Conservation (phyloP, 2,113 vertebrate species). For the Crotalus helleri region DNA sequence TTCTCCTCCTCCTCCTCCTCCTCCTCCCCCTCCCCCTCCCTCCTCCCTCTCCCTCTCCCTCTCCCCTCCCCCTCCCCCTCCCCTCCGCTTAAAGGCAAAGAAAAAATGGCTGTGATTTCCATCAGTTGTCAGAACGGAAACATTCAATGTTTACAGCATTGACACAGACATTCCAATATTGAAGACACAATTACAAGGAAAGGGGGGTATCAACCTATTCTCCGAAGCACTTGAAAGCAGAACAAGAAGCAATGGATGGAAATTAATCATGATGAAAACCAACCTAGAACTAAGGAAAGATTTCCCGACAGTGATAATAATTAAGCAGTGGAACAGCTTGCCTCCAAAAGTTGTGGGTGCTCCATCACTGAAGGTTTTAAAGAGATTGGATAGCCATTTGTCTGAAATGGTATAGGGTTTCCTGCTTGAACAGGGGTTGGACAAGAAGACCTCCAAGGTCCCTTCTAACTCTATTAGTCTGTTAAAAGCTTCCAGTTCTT, state of each 20-base stretch:
- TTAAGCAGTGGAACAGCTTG: not conserved
- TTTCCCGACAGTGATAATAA: not conserved
- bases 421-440: not conserved
- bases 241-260: not conserved
- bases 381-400: not conserved
- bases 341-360: not conserved
- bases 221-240: not conserved
- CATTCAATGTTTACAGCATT: too few relatives aligned
- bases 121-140: too few relatives aligned
- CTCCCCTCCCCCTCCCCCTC: accelerated
- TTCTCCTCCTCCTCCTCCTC: too few relatives aligned
- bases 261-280: not conserved
- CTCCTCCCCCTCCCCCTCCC: accelerated
- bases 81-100: too few relatives aligned
- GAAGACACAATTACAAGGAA: not conserved
- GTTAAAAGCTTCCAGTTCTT: not conserved
- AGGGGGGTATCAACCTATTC: not conserved
- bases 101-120: too few relatives aligned
- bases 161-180: not conserved
- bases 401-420: not conserved
- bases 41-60: too few relatives aligned
- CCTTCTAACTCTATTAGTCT: not conserved
- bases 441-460: not conserved
- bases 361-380: not conserved
- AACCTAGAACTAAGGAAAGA: not conserved